Percentiles rank a stretch among this genome's conserved stretches.
These are phyloP conservation scores for Lycophotia porphyrea DNA, from an alignment of 2,888 invertebrate species.

Conservation along the genomic window DNA sequence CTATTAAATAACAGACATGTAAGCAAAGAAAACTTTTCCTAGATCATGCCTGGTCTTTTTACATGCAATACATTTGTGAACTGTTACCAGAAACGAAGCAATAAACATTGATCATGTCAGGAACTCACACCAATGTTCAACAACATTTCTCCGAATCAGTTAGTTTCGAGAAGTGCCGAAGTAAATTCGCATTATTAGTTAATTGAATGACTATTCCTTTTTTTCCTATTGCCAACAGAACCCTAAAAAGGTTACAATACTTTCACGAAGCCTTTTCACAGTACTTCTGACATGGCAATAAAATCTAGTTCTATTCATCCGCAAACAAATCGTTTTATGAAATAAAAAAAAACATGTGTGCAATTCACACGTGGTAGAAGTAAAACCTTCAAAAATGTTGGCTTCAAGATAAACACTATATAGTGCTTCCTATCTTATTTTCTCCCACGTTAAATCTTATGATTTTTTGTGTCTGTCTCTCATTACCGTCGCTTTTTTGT, in stretches of 20 bases:
- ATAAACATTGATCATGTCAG: conserved; percentile 18
- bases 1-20: not conserved
- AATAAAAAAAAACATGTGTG: too few species aligned
- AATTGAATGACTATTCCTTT: not conserved
- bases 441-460: too few species aligned
- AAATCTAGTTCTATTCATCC: not conserved
- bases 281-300: not conserved
- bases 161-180: conserved; percentile 6
- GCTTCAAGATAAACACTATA: too few species aligned
- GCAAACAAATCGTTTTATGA: not conserved
- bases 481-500: too few species aligned
- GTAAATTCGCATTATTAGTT: conserved; percentile 6
- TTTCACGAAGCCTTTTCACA: not conserved
- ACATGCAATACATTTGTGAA: conserved; percentile 19
- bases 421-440: too few species aligned
- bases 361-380: too few species aligned
- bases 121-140: not conserved
- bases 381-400: too few species aligned
- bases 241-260: too few species aligned
- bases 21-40: not conserved
- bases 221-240: not conserved
- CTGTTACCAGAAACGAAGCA: conserved; percentile 1
- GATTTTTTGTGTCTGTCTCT: too few species aligned
- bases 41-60: not conserved
- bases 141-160: not conserved